Conservation (phyloP, 2,113 vertebrate genomes). For the Phylloscopus trochilus region DNA sequence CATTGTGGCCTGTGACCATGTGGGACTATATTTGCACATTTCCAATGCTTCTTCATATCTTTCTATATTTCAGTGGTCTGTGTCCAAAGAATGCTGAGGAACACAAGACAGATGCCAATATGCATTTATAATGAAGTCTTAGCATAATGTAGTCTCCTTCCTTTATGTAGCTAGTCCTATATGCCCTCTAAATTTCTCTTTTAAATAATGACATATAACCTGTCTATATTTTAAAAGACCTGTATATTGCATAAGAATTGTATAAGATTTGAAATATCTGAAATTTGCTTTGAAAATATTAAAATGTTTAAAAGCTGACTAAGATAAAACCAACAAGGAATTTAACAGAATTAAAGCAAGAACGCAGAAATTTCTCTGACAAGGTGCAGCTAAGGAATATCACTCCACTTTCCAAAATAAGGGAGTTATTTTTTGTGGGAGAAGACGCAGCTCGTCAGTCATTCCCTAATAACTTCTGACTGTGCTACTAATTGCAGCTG, state of each 20-base stretch:
- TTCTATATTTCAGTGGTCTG: neutral
- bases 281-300: neutral
- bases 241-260: neutral
- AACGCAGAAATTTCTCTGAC: neutral
- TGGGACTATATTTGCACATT: neutral
- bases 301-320: neutral
- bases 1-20: neutral
- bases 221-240: neutral
- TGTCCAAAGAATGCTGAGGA: neutral
- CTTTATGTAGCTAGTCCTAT: neutral
- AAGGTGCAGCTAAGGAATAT: neutral
- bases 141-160: neutral
- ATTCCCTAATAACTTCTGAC: neutral
- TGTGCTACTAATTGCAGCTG: neutral
- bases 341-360: neutral
- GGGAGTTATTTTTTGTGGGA: neutral
- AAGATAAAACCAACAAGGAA: neutral
- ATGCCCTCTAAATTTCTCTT: neutral
- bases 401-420: neutral
- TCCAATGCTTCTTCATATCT: neutral
- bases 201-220: neutral
- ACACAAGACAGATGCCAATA: neutral
- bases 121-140: neutral
- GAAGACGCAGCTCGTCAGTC: neutral
- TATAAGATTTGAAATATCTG: neutral